Percentiles rank a stretch among this genome's conserved stretches.
Conservation (phyloP, 2,113 vertebrate genomes). For the Sitta europaea region DNA sequence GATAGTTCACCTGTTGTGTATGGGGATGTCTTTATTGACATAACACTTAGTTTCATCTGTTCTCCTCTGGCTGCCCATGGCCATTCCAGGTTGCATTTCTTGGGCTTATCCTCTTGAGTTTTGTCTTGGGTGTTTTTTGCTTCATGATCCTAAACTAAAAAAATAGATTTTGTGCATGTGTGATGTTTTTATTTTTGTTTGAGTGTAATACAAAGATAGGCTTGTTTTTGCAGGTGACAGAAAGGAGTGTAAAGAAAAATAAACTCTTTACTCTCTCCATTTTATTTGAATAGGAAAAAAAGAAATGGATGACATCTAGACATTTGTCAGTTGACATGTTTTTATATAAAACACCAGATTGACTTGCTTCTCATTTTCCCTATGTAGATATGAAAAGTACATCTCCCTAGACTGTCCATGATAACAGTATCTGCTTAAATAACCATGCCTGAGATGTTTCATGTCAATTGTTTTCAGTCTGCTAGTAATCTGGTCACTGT, state of each 20-base stretch:
- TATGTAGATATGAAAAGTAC: background rate
- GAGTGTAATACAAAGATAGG: background rate
- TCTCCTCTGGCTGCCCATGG: rapidly evolving
- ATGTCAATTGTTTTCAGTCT: background rate
- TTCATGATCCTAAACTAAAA: background rate
- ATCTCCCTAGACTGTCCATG: background rate
- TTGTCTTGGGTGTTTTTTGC: background rate
- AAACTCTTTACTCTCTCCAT: background rate
- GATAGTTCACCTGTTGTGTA: background rate
- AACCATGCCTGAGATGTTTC: background rate
- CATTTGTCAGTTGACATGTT: background rate
- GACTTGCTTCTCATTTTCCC: background rate
- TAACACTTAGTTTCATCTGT: background rate
- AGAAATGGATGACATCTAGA: background rate
- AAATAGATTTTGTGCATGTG: background rate
- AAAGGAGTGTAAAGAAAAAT: background rate
- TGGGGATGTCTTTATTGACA: background rate
- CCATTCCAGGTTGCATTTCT: background rate
- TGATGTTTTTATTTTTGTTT: background rate
- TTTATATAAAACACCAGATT: background rate
- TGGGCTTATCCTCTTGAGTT: background rate
- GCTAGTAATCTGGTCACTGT: background rate
- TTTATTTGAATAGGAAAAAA: background rate
- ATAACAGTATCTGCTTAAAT: background rate
- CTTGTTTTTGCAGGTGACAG: background rate